phyloP scores from a whole-genome alignment of 2,113 vertebrate genomes.

The Mustela nigripes region DNA sequence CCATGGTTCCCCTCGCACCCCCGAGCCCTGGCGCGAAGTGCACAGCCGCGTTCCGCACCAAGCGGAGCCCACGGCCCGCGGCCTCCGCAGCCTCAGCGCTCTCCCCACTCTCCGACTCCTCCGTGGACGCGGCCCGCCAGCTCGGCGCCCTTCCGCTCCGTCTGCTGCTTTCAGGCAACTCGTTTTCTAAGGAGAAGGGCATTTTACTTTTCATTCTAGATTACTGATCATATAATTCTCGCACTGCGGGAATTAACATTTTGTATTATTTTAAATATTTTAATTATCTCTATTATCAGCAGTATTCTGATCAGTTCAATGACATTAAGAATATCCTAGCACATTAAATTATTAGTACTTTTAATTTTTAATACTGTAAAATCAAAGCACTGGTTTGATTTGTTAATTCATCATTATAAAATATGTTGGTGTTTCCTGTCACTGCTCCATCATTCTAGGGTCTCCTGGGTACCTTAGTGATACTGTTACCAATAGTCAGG shows the following conservation, averaged over 20 bases:
- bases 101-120: not conserved
- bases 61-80: not conserved
- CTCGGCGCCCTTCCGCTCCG: not conserved
- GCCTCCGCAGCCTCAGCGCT: not conserved
- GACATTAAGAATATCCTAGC: conserved; percentile 5
- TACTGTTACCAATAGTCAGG: not conserved
- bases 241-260: not conserved
- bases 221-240: not conserved
- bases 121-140: fast-evolving
- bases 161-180: not conserved
- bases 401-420: not conserved
- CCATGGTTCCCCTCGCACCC: not conserved
- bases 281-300: not conserved
- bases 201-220: conserved; percentile 13
- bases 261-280: conserved; percentile 42
- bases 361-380: conserved; percentile 9
- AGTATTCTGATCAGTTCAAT: not conserved
- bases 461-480: not conserved
- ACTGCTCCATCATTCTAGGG: not conserved
- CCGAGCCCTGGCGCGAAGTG: not conserved
- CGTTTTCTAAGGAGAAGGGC: not conserved
- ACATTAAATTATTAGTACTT: not conserved
- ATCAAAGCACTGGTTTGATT: conserved; percentile 34
- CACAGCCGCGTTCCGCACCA: not conserved
- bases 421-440: not conserved